Conservation (phyloP, 2,797 vertebrate species). For the Catostomus latipinnis region DNA sequence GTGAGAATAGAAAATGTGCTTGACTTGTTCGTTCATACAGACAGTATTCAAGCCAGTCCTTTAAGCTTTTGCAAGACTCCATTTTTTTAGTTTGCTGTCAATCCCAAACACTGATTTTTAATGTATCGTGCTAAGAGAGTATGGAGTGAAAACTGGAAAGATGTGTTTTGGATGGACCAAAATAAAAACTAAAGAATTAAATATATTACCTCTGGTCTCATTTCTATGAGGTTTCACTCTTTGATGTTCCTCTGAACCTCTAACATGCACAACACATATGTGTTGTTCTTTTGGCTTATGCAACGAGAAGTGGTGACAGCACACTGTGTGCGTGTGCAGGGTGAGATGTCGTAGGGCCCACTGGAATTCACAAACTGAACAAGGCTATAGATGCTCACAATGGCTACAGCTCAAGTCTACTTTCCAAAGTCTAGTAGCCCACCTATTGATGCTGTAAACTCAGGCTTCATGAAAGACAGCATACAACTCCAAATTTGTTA, state of each 20-base stretch:
- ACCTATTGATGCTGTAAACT: too few relatives aligned
- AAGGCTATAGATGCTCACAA: conserved; percentile 62
- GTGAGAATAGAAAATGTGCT: too few relatives aligned
- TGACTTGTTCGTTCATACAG: too few relatives aligned
- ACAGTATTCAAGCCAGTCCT: too few relatives aligned
- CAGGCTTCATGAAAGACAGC: conserved; percentile 17
- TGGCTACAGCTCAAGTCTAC: conserved; percentile 4
- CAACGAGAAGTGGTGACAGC: conserved; percentile 54
- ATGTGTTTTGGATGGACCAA: neutral
- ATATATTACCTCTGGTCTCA: neutral
- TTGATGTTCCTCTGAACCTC: conserved; percentile 56
- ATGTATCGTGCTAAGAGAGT: too few relatives aligned
- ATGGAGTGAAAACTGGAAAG: neutral
- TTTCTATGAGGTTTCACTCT: neutral
- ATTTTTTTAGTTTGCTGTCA: too few relatives aligned
- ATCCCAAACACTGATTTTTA: too few relatives aligned
- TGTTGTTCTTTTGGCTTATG: conserved; percentile 37
- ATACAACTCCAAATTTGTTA: conserved; percentile 44
- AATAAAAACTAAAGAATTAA: conserved; percentile 1
- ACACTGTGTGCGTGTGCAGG: conserved; percentile 7
- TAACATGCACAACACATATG: conserved; percentile 54
- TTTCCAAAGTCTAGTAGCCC: too few relatives aligned
- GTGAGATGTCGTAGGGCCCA: neutral
- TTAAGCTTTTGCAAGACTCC: too few relatives aligned
- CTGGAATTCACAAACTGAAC: conserved; percentile 37